Evolutionary conservation across 2,888 invertebrate genomes (phyloP).

Genomic region (Watsonalla binaria): DNA sequence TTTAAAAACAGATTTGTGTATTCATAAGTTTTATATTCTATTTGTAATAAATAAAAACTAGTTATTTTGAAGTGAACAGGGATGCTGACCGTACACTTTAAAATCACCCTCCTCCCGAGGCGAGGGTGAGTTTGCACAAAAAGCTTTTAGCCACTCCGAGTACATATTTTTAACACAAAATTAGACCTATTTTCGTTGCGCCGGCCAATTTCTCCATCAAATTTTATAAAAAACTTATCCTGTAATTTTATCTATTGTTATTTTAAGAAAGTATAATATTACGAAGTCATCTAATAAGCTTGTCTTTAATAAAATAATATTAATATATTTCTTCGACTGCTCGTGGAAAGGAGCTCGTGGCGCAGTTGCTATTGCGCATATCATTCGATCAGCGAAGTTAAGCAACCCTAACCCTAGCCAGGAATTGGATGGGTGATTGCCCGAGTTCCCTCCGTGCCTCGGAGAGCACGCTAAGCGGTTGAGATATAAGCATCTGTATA

Average conservation of each 20-base stretch:
- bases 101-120: constrained; percentile 41
- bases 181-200: constrained; percentile 38
- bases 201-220: constrained; percentile 33
- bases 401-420: too few species aligned
- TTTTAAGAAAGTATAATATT: not conserved
- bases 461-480: too few species aligned
- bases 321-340: too few species aligned
- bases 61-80: constrained; percentile 3
- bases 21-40: too few species aligned
- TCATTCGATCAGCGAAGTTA: too few species aligned
- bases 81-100: constrained; percentile 35
- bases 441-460: too few species aligned
- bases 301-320: not conserved
- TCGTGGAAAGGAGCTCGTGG: too few species aligned
- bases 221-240: constrained; percentile 2
- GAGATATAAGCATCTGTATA: too few species aligned
- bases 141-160: constrained; percentile 45
- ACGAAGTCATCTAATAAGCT: not conserved
- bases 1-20: too few species aligned
- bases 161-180: constrained; percentile 31
- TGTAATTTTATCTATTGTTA: not conserved
- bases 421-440: too few species aligned
- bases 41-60: too few species aligned
- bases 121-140: constrained; percentile 42
- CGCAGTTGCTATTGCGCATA: too few species aligned